phyloP scores from a whole-genome alignment of 2,797 vertebrate genomes.

The Melanotaenia trifasciata region DNA sequence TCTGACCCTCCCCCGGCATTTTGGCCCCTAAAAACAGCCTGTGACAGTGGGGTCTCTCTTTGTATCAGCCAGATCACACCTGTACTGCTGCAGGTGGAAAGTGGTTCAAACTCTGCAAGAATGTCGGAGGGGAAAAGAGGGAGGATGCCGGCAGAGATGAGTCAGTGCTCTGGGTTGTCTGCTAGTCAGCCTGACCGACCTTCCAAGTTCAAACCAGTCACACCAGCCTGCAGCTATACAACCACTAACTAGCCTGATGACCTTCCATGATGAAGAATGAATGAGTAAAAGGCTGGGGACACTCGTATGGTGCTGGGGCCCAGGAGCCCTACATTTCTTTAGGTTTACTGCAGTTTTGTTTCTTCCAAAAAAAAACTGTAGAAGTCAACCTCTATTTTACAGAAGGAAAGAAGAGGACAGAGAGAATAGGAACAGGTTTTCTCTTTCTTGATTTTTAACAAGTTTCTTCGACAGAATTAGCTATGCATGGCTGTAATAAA shows the following conservation, averaged over 20 bases:
- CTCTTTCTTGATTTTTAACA: too few species aligned
- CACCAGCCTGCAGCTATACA: slow-evolving; percentile 25
- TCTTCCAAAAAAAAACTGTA: background rate
- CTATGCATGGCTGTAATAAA: too few species aligned
- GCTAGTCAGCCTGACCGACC: slow-evolving; percentile 31
- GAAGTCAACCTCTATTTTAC: background rate
- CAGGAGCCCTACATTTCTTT: background rate
- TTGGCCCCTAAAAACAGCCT: slow-evolving; percentile 33
- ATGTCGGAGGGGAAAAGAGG: background rate
- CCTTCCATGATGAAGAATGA: slow-evolving; percentile 34
- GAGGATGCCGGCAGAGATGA: background rate
- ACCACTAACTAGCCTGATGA: slow-evolving; percentile 19
- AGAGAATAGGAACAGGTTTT: background rate
- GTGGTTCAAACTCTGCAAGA: slow-evolving; percentile 1
- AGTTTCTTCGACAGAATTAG: too few species aligned
- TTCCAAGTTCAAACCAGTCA: slow-evolving; percentile 38
- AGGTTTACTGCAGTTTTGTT: background rate
- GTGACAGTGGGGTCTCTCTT: slow-evolving; percentile 29
- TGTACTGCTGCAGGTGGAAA: slow-evolving; percentile 24
- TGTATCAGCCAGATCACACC: slow-evolving; percentile 29
- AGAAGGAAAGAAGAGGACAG: background rate
- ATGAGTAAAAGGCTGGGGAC: background rate
- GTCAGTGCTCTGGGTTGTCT: background rate
- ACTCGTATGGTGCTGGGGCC: background rate
- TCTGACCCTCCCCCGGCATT: slow-evolving; percentile 23